These are phyloP conservation scores for Dioctria linearis DNA, from an alignment of 2,888 invertebrate genomes.

Conservation along the genomic window DNA sequence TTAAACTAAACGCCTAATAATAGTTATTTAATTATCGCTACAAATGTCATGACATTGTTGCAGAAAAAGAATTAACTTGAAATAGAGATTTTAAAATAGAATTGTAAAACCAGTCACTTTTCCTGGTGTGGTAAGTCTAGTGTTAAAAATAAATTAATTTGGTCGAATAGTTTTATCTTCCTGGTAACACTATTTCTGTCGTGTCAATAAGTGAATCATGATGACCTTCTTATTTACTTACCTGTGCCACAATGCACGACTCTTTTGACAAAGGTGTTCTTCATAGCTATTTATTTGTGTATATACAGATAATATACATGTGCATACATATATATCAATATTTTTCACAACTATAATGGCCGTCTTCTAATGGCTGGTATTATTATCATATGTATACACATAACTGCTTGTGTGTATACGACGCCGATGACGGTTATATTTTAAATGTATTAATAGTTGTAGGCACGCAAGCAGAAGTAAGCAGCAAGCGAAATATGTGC, in stretches of 20 bases:
- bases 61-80: no score
- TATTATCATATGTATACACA: not conserved
- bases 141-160: not conserved
- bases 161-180: not conserved
- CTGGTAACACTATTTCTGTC: not conserved
- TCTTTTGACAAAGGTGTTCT: slow-evolving; percentile 35
- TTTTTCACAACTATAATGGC: not conserved
- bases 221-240: slow-evolving; percentile 34
- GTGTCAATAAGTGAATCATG: not conserved
- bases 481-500: not conserved
- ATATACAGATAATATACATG: not conserved
- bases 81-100: no score
- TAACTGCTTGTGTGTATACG: no score
- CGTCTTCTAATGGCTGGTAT: not conserved
- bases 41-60: no score
- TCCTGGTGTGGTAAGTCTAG: no score
- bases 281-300: not conserved
- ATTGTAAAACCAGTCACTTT: no score
- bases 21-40: no score
- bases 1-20: no score
- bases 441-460: slow-evolving; percentile 26
- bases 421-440: slow-evolving; percentile 31
- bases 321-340: not conserved
- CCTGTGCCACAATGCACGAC: slow-evolving; percentile 33
- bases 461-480: slow-evolving; percentile 20